Conservation (phyloP, 2,888 invertebrate species). For the Myopa tessellatipennis region DNA sequence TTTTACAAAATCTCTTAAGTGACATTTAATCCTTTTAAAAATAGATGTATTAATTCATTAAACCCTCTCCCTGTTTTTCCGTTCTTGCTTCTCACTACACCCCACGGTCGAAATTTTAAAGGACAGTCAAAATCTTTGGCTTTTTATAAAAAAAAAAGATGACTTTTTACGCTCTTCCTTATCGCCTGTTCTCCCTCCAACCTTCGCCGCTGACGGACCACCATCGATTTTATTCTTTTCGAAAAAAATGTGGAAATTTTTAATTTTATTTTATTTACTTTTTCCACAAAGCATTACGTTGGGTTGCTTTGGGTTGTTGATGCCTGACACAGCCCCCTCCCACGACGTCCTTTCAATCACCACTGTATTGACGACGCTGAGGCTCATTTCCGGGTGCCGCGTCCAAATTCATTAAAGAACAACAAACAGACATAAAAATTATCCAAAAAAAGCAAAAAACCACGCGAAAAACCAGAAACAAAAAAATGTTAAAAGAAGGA, state of each 20-base stretch:
- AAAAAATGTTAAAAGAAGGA: slow-evolving; percentile 28
- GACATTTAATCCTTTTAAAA: too few relatives aligned
- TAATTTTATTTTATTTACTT: slow-evolving; percentile 39
- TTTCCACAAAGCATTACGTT: neutral
- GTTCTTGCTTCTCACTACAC: too few relatives aligned
- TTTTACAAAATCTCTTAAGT: too few relatives aligned
- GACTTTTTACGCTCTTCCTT: too few relatives aligned
- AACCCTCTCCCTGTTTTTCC: too few relatives aligned
- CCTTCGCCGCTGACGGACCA: neutral
- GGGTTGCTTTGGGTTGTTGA: too few relatives aligned
- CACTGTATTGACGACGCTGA: slow-evolving; percentile 10
- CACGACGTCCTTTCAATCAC: neutral
- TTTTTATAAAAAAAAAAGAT: too few relatives aligned
- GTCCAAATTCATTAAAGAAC: slow-evolving; percentile 31
- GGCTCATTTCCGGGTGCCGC: slow-evolving; percentile 30
- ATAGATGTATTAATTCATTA: too few relatives aligned
- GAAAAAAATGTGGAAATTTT: slow-evolving; percentile 6
- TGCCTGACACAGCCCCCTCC: too few relatives aligned
- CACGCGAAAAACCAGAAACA: slow-evolving; percentile 12
- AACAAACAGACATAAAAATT: slow-evolving; percentile 22
- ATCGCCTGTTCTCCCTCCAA: too few relatives aligned
- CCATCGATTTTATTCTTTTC: neutral
- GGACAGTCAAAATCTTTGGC: too few relatives aligned
- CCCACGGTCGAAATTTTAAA: too few relatives aligned
- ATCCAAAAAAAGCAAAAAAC: slow-evolving; percentile 16